Base-by-base conservation (phyloP, 2,888 invertebrate species). In the Drosophila affinis region DNA sequence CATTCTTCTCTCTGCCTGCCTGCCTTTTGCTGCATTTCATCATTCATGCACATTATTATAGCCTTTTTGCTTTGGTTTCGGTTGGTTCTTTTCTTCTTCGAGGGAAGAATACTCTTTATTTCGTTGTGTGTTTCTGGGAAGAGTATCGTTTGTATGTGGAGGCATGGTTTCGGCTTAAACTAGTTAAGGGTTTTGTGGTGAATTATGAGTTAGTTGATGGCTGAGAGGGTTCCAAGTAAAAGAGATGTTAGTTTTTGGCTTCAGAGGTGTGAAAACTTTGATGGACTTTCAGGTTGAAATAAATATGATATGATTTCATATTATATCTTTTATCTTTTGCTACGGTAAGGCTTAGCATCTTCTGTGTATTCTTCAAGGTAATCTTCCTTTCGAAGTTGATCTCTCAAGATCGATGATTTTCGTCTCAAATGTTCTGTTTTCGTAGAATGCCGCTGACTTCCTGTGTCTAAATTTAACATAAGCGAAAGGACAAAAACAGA, bases 21-120 rank as follows among this genome's bases (percentile, higher is more conserved):
- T 78, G 79, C 79, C 39, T 72, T 76, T 77, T 73, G 85, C 79
- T 87, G 88, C 84, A 85, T 88, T 85, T 85, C 84, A 88, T 85
- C 84, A 85, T 85, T 88, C 83, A 88, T 88, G 88, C 88, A 82
- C 87, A 88, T 83, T 88, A 88, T 86, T 70, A 77, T 62, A 76
- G 68, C 58, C 63, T 69, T 7, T 39, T 45, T 57, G 60, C 68
- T 62, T 58, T 69, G 53, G 27, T 55, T 47, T 62, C 45, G 49
- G 44, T 45, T 29, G 34, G 34, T 12, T 17, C 18, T 18, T 17
- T 17, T 44, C 7, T 5, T 10, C 0, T 21, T 32, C 32, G 21
- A 3, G 21, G 9, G 7, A 55, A 24, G 34, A 39, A 21, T 54
- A 21, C 39, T 44, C 21, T 54, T 44, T n/a, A 3, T 24, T 54